Evolutionary conservation across 2,797 vertebrate genomes (phyloP).

Genomic region (Crypturellus tataupa): DNA sequence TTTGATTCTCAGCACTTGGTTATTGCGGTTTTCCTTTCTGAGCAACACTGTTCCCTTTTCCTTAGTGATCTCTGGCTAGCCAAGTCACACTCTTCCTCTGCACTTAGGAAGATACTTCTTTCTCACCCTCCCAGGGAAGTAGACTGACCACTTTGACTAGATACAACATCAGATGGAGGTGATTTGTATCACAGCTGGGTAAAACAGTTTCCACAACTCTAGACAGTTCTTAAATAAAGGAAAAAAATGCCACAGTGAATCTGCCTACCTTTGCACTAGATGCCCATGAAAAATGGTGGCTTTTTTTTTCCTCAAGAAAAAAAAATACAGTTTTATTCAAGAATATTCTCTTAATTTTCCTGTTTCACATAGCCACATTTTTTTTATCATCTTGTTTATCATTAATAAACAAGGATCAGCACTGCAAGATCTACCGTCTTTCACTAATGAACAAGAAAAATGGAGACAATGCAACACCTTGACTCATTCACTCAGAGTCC

Average conservation of each 20-base stretch:
- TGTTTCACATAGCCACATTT: not conserved
- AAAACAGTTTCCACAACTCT: not conserved
- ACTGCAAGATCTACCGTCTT: not conserved
- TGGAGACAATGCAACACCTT: not conserved
- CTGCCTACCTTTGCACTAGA: not conserved
- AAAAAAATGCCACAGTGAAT: not conserved
- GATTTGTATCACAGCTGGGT: conserved; percentile 8
- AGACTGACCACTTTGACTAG: not conserved
- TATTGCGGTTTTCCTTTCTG: not conserved
- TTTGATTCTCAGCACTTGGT: not conserved
- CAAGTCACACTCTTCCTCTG: not conserved
- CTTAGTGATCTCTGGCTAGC: not conserved
- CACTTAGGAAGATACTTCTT: not conserved
- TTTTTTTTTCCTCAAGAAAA: not conserved
- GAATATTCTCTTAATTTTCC: not conserved
- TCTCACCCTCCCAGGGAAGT: not conserved
- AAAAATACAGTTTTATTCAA: not conserved
- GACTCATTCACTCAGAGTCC: not conserved
- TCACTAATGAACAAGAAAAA: not conserved
- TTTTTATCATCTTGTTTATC: not conserved
- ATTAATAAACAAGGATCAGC: not conserved
- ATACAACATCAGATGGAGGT: not conserved
- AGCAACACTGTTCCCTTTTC: not conserved
- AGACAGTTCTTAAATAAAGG: not conserved
- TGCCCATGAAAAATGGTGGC: accelerated